Percentiles rank a stretch among this genome's conserved stretches.
Evolutionary conservation across 1,140 invertebrate species (phyloP).

Genomic region (Triops longicaudatus): DNA sequence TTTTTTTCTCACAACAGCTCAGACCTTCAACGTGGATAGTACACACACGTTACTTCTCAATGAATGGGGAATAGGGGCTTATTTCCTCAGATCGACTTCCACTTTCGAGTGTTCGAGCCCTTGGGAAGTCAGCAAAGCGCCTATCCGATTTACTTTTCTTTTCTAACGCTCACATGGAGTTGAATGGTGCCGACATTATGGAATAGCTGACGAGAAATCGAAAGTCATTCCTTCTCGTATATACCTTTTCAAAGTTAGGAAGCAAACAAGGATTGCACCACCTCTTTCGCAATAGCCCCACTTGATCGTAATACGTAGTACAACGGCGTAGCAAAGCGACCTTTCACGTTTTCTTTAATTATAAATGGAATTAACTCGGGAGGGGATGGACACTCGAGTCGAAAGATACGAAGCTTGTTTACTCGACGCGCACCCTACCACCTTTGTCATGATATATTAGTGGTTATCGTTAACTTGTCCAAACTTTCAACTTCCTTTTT

Average conservation of each 20-base stretch:
- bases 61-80: too few species aligned
- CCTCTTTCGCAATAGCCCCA: not conserved
- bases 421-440: not conserved
- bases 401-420: not conserved
- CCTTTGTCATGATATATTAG: not conserved
- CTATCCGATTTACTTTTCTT: not conserved
- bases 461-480: not conserved
- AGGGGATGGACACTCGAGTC: not conserved
- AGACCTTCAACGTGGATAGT: too few species aligned
- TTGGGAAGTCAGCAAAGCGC: too few species aligned
- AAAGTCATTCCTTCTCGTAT: not conserved
- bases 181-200: constrained; percentile 3
- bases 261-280: not conserved
- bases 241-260: not conserved
- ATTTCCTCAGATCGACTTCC: too few species aligned
- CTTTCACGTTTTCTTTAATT: not conserved
- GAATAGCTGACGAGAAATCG: not conserved
- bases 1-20: too few species aligned
- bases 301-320: not conserved
- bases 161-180: not conserved
- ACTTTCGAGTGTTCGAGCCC: too few species aligned
- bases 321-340: not conserved
- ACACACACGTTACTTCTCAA: too few species aligned
- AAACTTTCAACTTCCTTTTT: not conserved
- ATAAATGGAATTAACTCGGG: not conserved